These are phyloP conservation scores for Mimachlamys varia DNA, from an alignment of 2,888 invertebrate species.

Conservation along the genomic window DNA sequence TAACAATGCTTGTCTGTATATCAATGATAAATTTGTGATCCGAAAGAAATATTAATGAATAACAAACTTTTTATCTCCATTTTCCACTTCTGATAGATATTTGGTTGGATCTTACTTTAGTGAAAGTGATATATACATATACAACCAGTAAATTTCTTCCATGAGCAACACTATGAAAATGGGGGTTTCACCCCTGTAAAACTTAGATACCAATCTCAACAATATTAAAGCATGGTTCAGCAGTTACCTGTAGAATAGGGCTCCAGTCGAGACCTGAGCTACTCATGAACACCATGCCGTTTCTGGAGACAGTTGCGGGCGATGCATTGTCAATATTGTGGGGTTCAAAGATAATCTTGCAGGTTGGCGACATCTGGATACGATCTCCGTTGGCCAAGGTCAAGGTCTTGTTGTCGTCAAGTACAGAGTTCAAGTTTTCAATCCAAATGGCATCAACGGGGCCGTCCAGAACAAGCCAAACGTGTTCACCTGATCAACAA, in stretches of 20 bases:
- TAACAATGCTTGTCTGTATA: too few species aligned
- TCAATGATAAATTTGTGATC: too few species aligned
- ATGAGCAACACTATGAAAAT: too few species aligned
- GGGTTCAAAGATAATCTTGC: conserved; percentile 98
- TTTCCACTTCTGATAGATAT: too few species aligned
- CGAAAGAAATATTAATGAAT: too few species aligned
- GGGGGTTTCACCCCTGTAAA: too few species aligned
- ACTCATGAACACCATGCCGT: conserved; percentile 94
- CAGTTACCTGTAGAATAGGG: conserved; percentile 93
- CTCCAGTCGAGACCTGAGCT: conserved; percentile 96
- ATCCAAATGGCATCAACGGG: conserved; percentile 82
- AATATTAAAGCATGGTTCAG: too few species aligned
- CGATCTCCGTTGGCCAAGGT: conserved; percentile 97
- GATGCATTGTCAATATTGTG: conserved; percentile 99
- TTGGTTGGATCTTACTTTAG: too few species aligned
- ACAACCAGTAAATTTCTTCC: too few species aligned
- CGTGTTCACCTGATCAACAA: conserved; percentile 87
- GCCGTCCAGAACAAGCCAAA: conserved; percentile 91
- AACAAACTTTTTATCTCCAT: too few species aligned
- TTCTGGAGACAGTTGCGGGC: conserved; percentile 96
- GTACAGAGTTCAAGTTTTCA: conserved; percentile 81
- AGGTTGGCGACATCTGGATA: conserved; percentile 95
- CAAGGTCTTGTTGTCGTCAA: conserved; percentile 82
- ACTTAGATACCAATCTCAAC: too few species aligned
- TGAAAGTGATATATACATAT: too few species aligned